These are phyloP conservation scores for Hemicentrotus pulcherrimus DNA, from an alignment of 35 echinoderm and acorn worm genomes.

Conservation along the genomic window DNA sequence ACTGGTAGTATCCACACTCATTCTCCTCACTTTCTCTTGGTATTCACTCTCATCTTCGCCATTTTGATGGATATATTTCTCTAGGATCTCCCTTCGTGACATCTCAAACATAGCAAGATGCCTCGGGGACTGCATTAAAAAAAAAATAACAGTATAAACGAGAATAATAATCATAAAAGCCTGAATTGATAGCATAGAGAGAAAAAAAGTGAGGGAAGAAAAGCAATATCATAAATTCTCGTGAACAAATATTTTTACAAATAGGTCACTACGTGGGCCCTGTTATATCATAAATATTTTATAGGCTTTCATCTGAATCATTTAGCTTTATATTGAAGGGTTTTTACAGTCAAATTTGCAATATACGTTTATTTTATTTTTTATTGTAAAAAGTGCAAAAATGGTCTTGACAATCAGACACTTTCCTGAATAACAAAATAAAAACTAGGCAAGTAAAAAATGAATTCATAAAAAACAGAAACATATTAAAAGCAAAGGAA, in stretches of 20 bases:
- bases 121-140: constrained; percentile 17
- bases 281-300: neutral
- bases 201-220: neutral
- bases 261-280: neutral
- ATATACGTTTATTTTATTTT: no score
- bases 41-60: constrained; percentile 29
- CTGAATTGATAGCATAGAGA: neutral
- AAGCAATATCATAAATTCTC: neutral
- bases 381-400: no score
- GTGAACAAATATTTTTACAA: neutral
- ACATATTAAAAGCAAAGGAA: no score
- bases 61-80: constrained; percentile 43
- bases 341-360: no score
- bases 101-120: constrained; percentile 34
- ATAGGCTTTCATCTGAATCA: neutral
- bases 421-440: no score
- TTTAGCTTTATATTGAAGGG: no score
- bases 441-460: no score
- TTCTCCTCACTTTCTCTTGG: constrained; percentile 14
- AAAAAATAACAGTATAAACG: neutral
- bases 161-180: neutral
- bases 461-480: no score
- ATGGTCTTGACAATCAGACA: no score
- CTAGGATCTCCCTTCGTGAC: constrained; percentile 34
- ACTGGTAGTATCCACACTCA: constrained; percentile 39